Base-by-base conservation (phyloP, 1,140 invertebrate species). In the Dendroctonus ponderosae region DNA sequence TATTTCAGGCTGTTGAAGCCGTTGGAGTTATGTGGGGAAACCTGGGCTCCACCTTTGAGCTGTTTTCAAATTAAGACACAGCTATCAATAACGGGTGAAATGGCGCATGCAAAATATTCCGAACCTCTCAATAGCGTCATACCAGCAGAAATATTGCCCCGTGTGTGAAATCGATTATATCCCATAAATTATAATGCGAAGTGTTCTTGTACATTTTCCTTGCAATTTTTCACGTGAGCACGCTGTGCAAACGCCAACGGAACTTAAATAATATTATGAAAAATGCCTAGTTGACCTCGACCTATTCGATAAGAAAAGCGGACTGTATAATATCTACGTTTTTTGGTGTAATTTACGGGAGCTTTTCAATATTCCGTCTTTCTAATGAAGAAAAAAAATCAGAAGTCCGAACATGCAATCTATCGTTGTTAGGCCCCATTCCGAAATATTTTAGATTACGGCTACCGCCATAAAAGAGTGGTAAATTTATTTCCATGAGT, bases 111-210 rank as follows among this genome's bases (percentile, higher is more conserved):
- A 26, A 26, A 26, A 26, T 26, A 26, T 26, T 26, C 26, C 26
- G 26, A 26, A 26, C 43, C 26, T 52, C 60, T 52, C 48, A 51
- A 39, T 52, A 44, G 37, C 37, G 60, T 14, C 40, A 26, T 26
- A 26, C 26, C 26, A 26, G 26, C 5, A 12, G 41, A 62, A 52
- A 62, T 62, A 62, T 52, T 51, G 41, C 60, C 51, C 54, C 64
- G 52, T 59, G 64, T 66, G 56, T 51, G 54, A 66, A 66, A 66
- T 66, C 64, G 57, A 66, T 66, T 66, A 66, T 66, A 58, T 66
- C 46, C 52, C 53, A 66, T 66, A 52, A 66, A 66, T 66, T 52
- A 66, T 59, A 66, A 58, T 37, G 56, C 59, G 46, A 51, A 66
- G 57, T 66, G 54, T 58, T 65, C 58, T 39, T 60, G 58, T 62